Evolutionary conservation across 1,140 invertebrate species (phyloP), one percentile per base, ranked within the genome.

Genomic region (Charaxes varanes): DNA sequence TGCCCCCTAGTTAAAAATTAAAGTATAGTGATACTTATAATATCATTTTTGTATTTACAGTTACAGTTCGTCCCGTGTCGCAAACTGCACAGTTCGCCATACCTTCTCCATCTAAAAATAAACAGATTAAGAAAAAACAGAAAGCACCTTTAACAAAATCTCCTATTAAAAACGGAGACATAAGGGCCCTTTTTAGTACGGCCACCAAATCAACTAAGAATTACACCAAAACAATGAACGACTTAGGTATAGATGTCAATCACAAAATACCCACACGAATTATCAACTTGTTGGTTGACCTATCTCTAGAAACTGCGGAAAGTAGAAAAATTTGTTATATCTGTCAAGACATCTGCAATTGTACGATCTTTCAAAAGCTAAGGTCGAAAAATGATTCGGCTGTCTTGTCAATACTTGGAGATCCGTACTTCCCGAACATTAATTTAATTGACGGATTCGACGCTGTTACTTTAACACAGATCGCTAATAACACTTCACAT

Each of bases 141-240:
- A 78, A 70, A 32, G 5, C 28, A 2, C 30, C 43, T 3, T 1
- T 51, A 8, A 15, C 26, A 12, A 79, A 69, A 42, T 67, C 71
- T 22, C 63, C 64, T 0, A 36, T 4, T 8, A 81, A 73, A 43
- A 79, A 79, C 45, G 56, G 66, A 19, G 87, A 82, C 46, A 85
- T 69, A 45, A 61, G 53, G 69, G 86, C 78, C 48, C 65, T 68
- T 41, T 86, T 73, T 64, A 85, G 70, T 47, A 86, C 59, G 16
- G 54, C 65, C 3, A 81, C 70, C 0, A 84, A 78, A 61, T 74
- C 70, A 5, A 76, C 71, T 6, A 77, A 77, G 51, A 69, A 51
- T 58, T 73, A 77, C 33, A 76, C 72, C 2, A 81, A 83, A 63
- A 15, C 71, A 22, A 64, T 78, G 17, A 73, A 56, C 24, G 70